These are phyloP conservation scores for Camponotus floridanus DNA, from an alignment of 1,140 invertebrate species.

Conservation along the genomic window DNA sequence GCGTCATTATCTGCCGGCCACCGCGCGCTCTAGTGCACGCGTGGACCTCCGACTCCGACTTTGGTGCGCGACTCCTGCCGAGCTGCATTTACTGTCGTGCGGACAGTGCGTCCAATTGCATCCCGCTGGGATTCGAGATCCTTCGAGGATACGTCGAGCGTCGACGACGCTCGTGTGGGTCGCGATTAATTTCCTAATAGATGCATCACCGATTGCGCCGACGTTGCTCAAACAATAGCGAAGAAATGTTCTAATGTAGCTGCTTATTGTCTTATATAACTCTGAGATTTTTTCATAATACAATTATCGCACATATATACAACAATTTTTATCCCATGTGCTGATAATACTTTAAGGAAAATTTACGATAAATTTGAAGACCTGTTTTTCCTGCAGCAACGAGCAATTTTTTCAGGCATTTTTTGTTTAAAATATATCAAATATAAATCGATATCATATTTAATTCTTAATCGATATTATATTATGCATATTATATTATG, in stretches of 20 bases:
- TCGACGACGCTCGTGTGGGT: neutral
- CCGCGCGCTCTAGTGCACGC: constrained; percentile 61
- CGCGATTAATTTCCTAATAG: constrained; percentile 30
- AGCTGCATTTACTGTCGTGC: constrained; percentile 61
- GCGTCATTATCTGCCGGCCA: constrained; percentile 83
- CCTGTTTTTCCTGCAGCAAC: no score
- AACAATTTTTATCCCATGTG: no score
- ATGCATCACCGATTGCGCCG: neutral
- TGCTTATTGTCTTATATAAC: neutral
- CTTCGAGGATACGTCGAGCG: constrained; percentile 35
- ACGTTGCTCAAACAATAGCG: neutral
- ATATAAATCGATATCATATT: no score
- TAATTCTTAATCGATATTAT: neutral
- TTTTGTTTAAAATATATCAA: neutral
- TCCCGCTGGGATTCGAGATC: neutral
- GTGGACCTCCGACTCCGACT: constrained; percentile 68
- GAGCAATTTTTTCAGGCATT: no score
- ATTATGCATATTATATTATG: neutral
- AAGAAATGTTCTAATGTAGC: neutral
- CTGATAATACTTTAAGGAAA: no score
- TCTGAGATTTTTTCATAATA: neutral
- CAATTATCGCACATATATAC: neutral
- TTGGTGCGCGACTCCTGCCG: constrained; percentile 55
- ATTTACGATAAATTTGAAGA: no score
- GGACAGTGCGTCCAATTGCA: constrained; percentile 44